Evolutionary conservation across 2,888 invertebrate species (phyloP).

Genomic region (Pterobdella sp.): DNA sequence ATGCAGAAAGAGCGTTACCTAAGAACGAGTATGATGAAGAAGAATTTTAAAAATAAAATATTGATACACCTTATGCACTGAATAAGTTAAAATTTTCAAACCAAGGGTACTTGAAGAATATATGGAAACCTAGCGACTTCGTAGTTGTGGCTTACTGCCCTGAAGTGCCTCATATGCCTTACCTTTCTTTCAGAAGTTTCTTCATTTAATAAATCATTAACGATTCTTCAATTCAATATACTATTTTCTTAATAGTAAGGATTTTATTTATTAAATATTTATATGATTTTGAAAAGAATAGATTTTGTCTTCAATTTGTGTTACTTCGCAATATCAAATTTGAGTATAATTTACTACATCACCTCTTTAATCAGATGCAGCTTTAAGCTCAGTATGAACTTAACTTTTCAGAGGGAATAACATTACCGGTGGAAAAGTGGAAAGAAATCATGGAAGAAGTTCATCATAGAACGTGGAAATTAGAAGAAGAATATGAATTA

Average conservation of each 20-base stretch:
- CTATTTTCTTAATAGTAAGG: neutral
- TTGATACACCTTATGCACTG: too few relatives aligned
- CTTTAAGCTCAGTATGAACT: too few relatives aligned
- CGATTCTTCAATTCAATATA: too few relatives aligned
- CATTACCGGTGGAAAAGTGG: constrained; percentile 37
- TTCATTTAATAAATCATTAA: too few relatives aligned
- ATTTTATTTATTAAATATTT: neutral
- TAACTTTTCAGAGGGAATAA: constrained; percentile 33
- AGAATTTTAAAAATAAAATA: neutral
- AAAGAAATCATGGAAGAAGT: constrained; percentile 35
- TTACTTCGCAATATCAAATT: too few relatives aligned
- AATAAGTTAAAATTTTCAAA: too few relatives aligned
- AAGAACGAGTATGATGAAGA: neutral
- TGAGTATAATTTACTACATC: too few relatives aligned
- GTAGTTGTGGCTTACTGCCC: constrained; percentile 36
- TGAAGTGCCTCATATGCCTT: constrained; percentile 36
- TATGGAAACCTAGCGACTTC: constrained; percentile 33
- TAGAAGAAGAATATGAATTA: constrained; percentile 38
- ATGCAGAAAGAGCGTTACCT: neutral
- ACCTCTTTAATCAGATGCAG: too few relatives aligned
- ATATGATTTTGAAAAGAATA: too few relatives aligned
- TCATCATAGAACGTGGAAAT: constrained; percentile 31
- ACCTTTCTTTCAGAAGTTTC: constrained; percentile 37
- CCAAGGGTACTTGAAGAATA: constrained; percentile 35
- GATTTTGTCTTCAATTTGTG: too few relatives aligned